Base-by-base conservation (phyloP, 1,140 invertebrate species). In the Achatina immaculata region DNA sequence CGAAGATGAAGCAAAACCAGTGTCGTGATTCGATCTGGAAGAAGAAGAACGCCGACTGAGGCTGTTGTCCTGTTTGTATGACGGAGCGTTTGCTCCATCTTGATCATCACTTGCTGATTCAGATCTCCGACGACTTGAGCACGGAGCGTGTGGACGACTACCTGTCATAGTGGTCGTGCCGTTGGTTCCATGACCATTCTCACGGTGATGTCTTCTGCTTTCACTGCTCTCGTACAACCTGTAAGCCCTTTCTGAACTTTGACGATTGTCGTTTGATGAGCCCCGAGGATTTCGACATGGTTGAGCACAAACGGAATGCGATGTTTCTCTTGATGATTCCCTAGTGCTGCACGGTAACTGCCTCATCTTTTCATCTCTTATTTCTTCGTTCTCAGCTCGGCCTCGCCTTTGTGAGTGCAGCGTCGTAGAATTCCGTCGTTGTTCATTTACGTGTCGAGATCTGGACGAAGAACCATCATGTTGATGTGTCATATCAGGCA, bases 1-100 rank as follows among this genome's bases (percentile, higher is more conserved):
- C 1, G 76, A 34, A 34, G 76, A 78, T n/a, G 76, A 78, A 1
- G 40, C 58, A 43, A 78, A 78, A 28, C 76, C 76, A 0, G 62
- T 68, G n/a, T 78, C 62, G 40, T 78, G 62, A 31, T 78, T 78
- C 1, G 76, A 78, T 16, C 42, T 1, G 14, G 76, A 66, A 21
- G 76, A 78, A 36, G 74, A 77, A 3, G 76, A 78, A 3, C 62
- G 36, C 1, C 65, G 62, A 28, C 76, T 78, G 19, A 40, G 36
- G 51, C 74, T 76, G 74, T 7, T 76, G n/a, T 62, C 74, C 4
- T 62, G 48, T n/a, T 43, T 45, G n/a, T 36, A 48, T 19, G 36
- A 36, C 7, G 42, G 36, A 4, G 11, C 14, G 9, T 48, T 51
- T 7, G 43, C 11, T 38, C 34, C 45, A 36, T 74, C 72, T 31